These are phyloP conservation scores for Heterodera schachtii DNA, from an alignment of 1,140 invertebrate genomes.

Conservation along the genomic window DNA sequence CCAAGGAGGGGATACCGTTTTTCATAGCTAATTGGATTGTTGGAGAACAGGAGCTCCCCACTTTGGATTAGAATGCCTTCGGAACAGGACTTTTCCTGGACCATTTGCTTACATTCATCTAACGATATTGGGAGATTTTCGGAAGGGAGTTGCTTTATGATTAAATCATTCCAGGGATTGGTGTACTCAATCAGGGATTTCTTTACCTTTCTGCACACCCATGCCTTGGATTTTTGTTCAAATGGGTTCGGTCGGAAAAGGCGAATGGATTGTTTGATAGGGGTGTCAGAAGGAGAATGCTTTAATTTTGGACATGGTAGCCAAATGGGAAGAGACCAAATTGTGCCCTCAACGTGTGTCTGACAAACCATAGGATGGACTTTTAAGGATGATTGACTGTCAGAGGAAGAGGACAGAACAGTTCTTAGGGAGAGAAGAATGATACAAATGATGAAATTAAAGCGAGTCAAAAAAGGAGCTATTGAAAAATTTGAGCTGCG, in stretches of 20 bases:
- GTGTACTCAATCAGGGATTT: conserved; percentile 8
- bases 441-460: neutral
- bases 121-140: neutral
- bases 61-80: neutral
- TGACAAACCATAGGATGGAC: conserved; percentile 3
- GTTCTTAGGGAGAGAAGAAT: neutral
- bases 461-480: conserved; percentile 2
- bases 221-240: neutral
- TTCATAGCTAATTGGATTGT: neutral
- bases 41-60: neutral
- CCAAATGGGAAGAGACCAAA: conserved; percentile 3
- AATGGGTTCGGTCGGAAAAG: conserved; percentile 14
- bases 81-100: neutral
- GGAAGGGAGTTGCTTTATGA: neutral
- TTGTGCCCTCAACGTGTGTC: neutral
- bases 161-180: conserved; percentile 1
- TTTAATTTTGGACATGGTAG: neutral
- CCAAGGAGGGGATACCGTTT: neutral
- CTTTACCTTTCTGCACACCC: conserved; percentile 11
- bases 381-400: neutral
- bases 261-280: neutral
- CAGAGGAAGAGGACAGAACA: neutral
- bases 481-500: neutral
- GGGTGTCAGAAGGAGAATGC: neutral
- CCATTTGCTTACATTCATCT: neutral